Base-by-base conservation (phyloP, 2,797 vertebrate species). In the Ispidina picta region DNA sequence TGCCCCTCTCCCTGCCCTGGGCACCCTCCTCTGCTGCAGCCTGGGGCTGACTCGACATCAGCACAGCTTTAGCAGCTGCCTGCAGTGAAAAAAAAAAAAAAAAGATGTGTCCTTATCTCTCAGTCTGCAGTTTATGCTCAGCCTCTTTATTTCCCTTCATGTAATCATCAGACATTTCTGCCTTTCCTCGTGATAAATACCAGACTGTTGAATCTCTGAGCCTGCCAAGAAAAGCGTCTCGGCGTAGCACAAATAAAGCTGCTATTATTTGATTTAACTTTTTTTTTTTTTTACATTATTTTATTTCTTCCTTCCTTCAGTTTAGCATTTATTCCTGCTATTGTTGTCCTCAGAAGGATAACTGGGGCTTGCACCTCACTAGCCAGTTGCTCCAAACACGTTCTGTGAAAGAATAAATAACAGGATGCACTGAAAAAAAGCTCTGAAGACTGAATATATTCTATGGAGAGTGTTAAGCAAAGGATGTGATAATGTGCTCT, bases 171-270 rank as follows among this genome's bases (percentile, higher is more conserved):
- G 94, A 89, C 89, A 86, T 86, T 89, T 80, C 89, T 88, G 86
- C 20, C 0, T 85, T 88, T 75, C 21, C 0, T 83, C 58, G 13
- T 86, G 91, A 94, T 92, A 89, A 95, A 94, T 91, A 90, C 81
- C 94, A 95, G 79, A 92, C 87, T 94, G 82, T 93, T 95, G 86
- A 95, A 90, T 81, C 91, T 93, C 76, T 26, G 77, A 54, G n/a
- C 76, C 91, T 93, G 92, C 94, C 90, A 96, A 95, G 94, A 94
- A 92, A 65, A 11, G 41, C 68, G 83, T 82, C 74, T 80, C 31
- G 1, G 77, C 80, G 22, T 4, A 56, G 93, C 77, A 66, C 91
- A 94, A 94, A 92, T 88, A 94, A 69, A 94, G 70, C 83, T 90
- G 85, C 78, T 89, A 41, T 82, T 89, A 41, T 82, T 87, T 93